Percentiles rank a stretch among this genome's conserved stretches.
These are phyloP conservation scores for Staurois parvus DNA, from an alignment of 2,797 vertebrate species.

Conservation along the genomic window DNA sequence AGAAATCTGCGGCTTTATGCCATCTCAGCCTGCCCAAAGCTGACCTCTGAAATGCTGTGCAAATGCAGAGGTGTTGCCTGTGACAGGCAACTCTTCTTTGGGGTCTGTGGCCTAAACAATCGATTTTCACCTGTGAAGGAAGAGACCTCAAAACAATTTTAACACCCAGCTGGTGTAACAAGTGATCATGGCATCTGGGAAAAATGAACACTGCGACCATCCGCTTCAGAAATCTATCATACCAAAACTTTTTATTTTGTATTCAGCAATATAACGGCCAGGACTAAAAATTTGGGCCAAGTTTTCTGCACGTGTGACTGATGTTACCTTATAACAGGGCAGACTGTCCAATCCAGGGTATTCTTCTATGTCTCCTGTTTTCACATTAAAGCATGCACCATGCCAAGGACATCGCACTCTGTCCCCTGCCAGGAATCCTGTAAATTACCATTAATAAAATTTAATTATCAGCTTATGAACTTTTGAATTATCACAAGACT, in stretches of 20 bases:
- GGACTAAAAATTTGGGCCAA: neutral
- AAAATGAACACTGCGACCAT: too few relatives aligned
- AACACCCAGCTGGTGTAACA: too few relatives aligned
- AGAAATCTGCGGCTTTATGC: too few relatives aligned
- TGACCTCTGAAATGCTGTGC: too few relatives aligned
- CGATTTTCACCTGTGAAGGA: too few relatives aligned
- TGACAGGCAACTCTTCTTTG: too few relatives aligned
- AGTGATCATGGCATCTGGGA: too few relatives aligned
- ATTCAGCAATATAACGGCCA: neutral
- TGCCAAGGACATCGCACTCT: constrained; percentile 89
- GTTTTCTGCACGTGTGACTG: neutral
- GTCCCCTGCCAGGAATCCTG: constrained; percentile 80
- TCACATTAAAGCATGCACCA: constrained; percentile 86
- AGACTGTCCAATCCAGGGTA: constrained; percentile 86
- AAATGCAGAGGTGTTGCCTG: too few relatives aligned
- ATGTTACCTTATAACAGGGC: constrained; percentile 80
- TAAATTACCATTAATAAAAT: neutral
- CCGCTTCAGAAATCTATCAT: too few relatives aligned
- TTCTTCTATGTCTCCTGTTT: constrained; percentile 90
- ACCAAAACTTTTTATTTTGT: neutral
- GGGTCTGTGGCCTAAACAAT: too few relatives aligned
- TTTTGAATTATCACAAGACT: neutral
- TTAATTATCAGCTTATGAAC: neutral
- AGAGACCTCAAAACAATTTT: too few relatives aligned
- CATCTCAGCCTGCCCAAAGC: too few relatives aligned